Base-by-base conservation (phyloP, 2,113 vertebrate genomes). In the Fulica atra region DNA sequence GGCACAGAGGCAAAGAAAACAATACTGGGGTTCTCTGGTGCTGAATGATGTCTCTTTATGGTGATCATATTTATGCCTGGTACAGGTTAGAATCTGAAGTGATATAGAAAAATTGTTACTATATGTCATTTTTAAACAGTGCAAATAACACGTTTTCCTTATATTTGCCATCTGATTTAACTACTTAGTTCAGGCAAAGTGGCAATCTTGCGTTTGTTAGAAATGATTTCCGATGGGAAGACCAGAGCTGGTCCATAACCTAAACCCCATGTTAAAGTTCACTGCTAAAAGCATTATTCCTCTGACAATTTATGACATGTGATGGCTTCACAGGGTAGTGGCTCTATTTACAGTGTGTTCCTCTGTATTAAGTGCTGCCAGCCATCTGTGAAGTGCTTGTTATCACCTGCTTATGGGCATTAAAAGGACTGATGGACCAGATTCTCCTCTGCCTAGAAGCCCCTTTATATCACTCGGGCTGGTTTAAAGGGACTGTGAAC, bases 321-420 rank as follows among this genome's bases (percentile, higher is more conserved):
- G 76, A 91, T 88, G 84, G 42, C 63, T 92, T 86, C 28, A 33
- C 35, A 59, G 35, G 2, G 2, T 36, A 38, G 48, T 35, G 40
- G 2, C 48, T 89, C 46, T 92, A 16, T 94, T 97, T 97, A 94
- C 50, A 81, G 86, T 16, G 56, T 91, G 79, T 69, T 88, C 82
- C 78, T 86, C 63, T 82, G 48, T 65, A 63, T 93, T 88, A 93
- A 4, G 5, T 85, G 93, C 81, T 94, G 53, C 69, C 46, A 85
- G 83, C 93, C 84, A 92, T 89, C 96, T 97, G 93, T 50, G 68
- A 86, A 92, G 71, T 81, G 57, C 88, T 81, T 81, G 68, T 91
- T 86, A 86, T 73, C 86, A 84, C 64, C 69, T 91, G 88, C 83
- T 91, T 71, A 66, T 4, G 7, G 65, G 56, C 80, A 91, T 95